Conservation (phyloP, 2,797 vertebrate species). For the Peromyscus nudipes region DNA sequence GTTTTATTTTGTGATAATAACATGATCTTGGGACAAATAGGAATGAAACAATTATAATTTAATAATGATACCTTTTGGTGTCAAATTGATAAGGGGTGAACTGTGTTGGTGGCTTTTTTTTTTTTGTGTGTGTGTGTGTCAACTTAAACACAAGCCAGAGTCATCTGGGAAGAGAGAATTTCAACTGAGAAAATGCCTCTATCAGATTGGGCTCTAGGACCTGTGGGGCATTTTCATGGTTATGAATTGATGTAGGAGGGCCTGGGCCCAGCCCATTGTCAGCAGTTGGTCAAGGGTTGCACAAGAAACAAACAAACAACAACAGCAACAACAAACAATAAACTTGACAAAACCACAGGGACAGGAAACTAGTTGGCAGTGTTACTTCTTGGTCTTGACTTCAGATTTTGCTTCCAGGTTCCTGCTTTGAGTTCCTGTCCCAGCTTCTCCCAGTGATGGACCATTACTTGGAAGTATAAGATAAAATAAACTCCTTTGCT, state of each 20-base stretch:
- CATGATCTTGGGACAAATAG: neutral
- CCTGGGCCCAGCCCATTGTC: neutral
- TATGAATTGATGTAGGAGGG: neutral
- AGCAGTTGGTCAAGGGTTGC: neutral
- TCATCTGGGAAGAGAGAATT: neutral
- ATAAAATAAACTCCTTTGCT: neutral
- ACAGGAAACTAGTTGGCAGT: neutral
- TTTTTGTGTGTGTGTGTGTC: neutral
- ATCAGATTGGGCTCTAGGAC: neutral
- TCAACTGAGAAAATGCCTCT: neutral
- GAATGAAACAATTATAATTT: neutral
- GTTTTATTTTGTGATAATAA: neutral
- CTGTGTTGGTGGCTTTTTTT: neutral
- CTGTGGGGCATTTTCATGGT: neutral
- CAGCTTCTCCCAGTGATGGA: neutral
- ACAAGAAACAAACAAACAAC: too few relatives aligned
- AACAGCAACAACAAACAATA: too few relatives aligned
- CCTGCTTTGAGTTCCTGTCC: neutral
- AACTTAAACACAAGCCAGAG: neutral
- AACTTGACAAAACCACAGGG: neutral
- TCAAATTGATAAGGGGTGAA: neutral
- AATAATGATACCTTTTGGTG: neutral
- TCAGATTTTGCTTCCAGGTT: neutral
- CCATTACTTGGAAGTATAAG: neutral
- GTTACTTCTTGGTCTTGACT: neutral